Evolutionary conservation across 2,888 invertebrate genomes (phyloP).

Genomic region (Quadriops clusia): DNA sequence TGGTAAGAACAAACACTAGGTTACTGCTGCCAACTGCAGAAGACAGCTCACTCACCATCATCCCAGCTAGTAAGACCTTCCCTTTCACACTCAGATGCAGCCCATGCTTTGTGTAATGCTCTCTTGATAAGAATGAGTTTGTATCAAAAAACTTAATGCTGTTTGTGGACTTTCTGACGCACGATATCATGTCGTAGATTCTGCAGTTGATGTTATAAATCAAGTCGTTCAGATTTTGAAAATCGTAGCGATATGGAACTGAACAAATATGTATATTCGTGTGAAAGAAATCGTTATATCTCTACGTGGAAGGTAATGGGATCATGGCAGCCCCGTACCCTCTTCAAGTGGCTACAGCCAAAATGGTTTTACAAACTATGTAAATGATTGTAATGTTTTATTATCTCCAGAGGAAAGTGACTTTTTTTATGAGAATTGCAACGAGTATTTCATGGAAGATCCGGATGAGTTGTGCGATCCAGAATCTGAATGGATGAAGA

Average conservation of each 20-base stretch:
- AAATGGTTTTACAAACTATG: constrained; percentile 6
- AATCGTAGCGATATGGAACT: no score
- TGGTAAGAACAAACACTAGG: no score
- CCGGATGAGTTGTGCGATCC: constrained; percentile 39
- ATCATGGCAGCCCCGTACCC: constrained; percentile 17
- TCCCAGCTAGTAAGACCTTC: no score
- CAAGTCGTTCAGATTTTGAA: no score
- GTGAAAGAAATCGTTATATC: constrained; percentile 30
- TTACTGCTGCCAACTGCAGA: no score
- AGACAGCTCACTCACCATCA: no score
- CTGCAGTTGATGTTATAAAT: constrained; percentile 27
- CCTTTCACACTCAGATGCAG: no score
- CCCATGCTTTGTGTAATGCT: no score
- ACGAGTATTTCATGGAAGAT: constrained; percentile 22
- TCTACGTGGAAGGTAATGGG: constrained; percentile 31
- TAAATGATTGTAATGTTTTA: no score
- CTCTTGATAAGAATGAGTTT: neutral
- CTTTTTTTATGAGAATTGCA: no score
- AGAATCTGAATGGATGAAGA: constrained; percentile 52
- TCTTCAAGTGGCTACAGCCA: constrained; percentile 12
- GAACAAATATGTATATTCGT: constrained; percentile 16
- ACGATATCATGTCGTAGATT: constrained; percentile 23
- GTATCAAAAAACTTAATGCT: constrained; percentile 5
- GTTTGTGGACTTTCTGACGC: constrained; percentile 32
- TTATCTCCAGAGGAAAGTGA: constrained; percentile 4